Conservation (phyloP, 2,888 invertebrate genomes). For the Iphiclides podalirius region DNA sequence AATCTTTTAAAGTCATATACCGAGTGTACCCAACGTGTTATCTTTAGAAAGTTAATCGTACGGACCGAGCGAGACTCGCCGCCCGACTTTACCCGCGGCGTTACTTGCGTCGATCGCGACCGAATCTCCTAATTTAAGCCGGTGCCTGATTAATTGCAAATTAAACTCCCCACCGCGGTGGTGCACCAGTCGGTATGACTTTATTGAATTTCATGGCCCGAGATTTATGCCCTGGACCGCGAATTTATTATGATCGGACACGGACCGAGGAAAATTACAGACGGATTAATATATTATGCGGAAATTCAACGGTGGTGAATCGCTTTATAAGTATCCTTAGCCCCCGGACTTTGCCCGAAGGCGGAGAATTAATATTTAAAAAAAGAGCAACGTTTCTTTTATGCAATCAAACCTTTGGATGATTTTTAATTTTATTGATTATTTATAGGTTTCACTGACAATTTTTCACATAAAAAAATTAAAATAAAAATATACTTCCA, state of each 20-base stretch:
- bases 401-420: no score
- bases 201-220: slow-evolving; percentile 75
- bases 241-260: slow-evolving; percentile 61
- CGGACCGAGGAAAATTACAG: slow-evolving; percentile 19
- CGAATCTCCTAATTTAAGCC: slow-evolving; percentile 68
- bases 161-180: slow-evolving; percentile 70
- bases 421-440: no score
- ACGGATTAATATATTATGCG: slow-evolving; percentile 5
- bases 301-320: slow-evolving; percentile 4
- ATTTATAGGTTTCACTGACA: no score
- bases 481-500: no score
- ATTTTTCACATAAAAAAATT: no score
- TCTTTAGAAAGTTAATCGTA: slow-evolving; percentile 22
- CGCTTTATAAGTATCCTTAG: not conserved
- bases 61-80: slow-evolving; percentile 9
- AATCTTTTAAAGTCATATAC: slow-evolving; percentile 2
- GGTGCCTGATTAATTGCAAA: slow-evolving; percentile 74
- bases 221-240: slow-evolving; percentile 68
- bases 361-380: no score
- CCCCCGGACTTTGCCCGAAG: not conserved
- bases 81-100: slow-evolving; percentile 35
- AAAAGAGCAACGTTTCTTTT: no score
- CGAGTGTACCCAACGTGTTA: slow-evolving; percentile 3
- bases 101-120: slow-evolving; percentile 59
- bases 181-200: slow-evolving; percentile 68